Base-by-base conservation (phyloP, 2,888 invertebrate species). In the Pediacus dermestoides region DNA sequence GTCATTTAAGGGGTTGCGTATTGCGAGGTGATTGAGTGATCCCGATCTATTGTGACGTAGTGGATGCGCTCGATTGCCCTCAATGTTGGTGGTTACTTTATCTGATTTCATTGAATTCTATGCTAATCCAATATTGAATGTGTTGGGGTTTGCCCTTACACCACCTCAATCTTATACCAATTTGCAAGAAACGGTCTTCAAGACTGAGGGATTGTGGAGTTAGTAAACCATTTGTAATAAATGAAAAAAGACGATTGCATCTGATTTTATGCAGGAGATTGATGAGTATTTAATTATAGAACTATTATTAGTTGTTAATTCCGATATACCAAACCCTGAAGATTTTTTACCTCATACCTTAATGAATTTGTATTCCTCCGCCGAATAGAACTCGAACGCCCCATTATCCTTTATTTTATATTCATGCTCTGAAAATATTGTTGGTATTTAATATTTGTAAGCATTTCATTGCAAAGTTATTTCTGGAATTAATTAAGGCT, bases 401-500 rank as follows among this genome's bases (percentile, higher is more conserved):
- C n/a, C n/a, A n/a, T n/a, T n/a, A n/a, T n/a, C n/a, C n/a, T n/a
- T n/a, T n/a, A n/a, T n/a, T n/a, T n/a, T n/a, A n/a, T n/a, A n/a
- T n/a, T n/a, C n/a, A n/a, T n/a, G n/a, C n/a, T n/a, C n/a, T 39
- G 30, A 34, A 43, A 43, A 43, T 39, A 43, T 35, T 30, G 40
- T 37, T 18, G 37, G 38, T 36, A 41, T 46, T 44, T 34, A 41
- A 46, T 31, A 31, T 39, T 23, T 23, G 9, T 23, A 6, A 38
- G 34, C 46, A 32, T 39, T 38, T 41, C 42, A n/a, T 39, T 42
- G 32, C 42, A 44, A 46, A 53, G 52, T 52, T 52, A 51, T 52
- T 49, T 44, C 44, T 45, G 51, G 45, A 53, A 55, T 53, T 55
- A 55, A 53, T 55, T 50, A 52, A 48, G 44, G 45, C 50, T 50